Conservation (phyloP, 2,797 vertebrate species). For the Falco novaeseelandiae region DNA sequence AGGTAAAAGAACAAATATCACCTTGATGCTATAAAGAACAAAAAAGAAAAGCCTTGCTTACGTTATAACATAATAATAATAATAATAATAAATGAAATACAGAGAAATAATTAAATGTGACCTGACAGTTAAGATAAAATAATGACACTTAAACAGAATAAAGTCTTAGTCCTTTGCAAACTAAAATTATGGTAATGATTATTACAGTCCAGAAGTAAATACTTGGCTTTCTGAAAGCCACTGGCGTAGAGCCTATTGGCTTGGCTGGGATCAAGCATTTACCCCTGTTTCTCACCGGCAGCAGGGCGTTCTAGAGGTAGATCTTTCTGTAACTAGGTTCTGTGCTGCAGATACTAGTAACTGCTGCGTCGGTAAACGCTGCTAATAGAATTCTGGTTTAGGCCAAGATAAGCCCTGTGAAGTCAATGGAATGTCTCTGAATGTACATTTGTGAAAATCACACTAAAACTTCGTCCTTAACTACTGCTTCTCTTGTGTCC, state of each 20-base stretch:
- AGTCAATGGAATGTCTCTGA: background rate
- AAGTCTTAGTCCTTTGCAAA: background rate
- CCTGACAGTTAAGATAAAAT: background rate
- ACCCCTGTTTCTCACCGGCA: background rate
- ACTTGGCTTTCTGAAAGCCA: background rate
- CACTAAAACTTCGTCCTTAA: background rate
- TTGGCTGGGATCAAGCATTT: background rate
- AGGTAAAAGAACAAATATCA: background rate
- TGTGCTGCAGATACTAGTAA: background rate
- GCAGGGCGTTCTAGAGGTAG: background rate
- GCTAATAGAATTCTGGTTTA: background rate
- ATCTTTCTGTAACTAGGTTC: background rate
- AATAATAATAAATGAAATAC: background rate
- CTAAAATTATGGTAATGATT: background rate
- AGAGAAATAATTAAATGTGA: background rate
- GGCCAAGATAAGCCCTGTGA: background rate
- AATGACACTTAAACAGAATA: background rate
- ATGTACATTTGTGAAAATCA: background rate
- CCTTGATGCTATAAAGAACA: background rate
- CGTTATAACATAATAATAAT: accelerated
- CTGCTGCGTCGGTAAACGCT: background rate
- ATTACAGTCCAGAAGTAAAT: background rate
- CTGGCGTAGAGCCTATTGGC: background rate
- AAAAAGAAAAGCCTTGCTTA: background rate
- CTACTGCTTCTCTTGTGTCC: background rate